A percentile compares a stretch with the other conserved stretches of the same genome.
Conservation (phyloP, 1,140 invertebrate species). For the Schlechtendalia chinensis region DNA sequence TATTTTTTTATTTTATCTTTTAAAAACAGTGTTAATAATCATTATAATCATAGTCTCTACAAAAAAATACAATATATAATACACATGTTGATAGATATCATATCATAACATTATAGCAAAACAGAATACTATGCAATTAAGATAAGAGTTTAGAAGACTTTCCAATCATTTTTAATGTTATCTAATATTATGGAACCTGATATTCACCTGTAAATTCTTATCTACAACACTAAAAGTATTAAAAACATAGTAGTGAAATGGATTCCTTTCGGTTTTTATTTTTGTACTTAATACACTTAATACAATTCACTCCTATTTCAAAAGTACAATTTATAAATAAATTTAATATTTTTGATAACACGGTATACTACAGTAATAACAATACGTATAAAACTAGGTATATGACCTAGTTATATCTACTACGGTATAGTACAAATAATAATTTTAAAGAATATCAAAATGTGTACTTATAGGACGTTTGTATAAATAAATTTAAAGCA, state of each 20-base stretch:
- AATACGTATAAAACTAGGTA: neutral
- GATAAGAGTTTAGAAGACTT: conserved; percentile 23
- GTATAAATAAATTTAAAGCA: neutral
- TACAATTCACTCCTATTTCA: too few relatives aligned
- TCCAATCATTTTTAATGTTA: neutral
- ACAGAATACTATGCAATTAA: conserved; percentile 16
- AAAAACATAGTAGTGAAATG: neutral
- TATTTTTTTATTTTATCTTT: neutral
- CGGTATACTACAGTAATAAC: neutral
- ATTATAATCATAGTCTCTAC: conserved; percentile 1
- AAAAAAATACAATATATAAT: neutral
- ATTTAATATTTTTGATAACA: too few relatives aligned
- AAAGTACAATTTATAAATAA: too few relatives aligned
- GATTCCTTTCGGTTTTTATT: neutral
- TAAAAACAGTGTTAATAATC: neutral
- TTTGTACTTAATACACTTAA: too few relatives aligned
- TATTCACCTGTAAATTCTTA: neutral
- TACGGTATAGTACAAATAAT: neutral
- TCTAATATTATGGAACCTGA: neutral
- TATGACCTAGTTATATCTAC: neutral
- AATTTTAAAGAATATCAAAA: neutral
- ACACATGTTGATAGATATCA: neutral
- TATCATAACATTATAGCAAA: neutral
- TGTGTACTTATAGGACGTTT: neutral
- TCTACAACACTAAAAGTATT: conserved; percentile 1